A percentile compares a stretch with the other conserved stretches of the same genome.
Evolutionary conservation across 2,797 vertebrate genomes (phyloP).

Genomic region (Sus cebifrons): DNA sequence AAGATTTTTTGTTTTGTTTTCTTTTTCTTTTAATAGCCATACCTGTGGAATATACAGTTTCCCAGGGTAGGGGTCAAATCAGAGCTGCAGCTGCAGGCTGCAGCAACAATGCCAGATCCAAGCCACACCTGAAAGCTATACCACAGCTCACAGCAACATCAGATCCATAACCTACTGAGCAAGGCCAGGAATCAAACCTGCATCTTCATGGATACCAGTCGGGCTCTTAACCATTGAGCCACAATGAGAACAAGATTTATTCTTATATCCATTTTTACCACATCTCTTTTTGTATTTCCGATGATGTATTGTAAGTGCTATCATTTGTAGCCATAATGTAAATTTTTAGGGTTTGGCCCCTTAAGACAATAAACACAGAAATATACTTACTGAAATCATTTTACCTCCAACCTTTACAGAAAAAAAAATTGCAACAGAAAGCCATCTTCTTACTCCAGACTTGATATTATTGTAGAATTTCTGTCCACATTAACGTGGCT

Average conservation of each 20-base stretch:
- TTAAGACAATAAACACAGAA: slow-evolving; percentile 51
- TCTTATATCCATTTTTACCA: neutral
- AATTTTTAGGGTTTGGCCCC: neutral
- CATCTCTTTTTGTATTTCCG: slow-evolving; percentile 51
- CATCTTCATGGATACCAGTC: no score
- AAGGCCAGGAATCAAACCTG: no score
- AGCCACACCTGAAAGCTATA: no score
- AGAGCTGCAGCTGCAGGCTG: no score
- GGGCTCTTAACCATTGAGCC: neutral
- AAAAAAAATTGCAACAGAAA: slow-evolving; percentile 6
- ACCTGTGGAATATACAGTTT: no score
- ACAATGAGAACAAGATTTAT: neutral
- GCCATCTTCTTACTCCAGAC: neutral
- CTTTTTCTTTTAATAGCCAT: no score
- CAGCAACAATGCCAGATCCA: no score
- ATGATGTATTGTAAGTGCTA: slow-evolving; percentile 4
- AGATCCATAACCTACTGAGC: no score
- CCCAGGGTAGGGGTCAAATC: no score
- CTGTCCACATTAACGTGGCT: neutral
- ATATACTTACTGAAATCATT: slow-evolving; percentile 24
- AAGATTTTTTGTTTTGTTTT: no score
- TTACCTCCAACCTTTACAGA: neutral
- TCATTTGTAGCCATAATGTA: neutral
- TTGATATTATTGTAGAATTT: neutral
- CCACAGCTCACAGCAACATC: no score